Conservation (phyloP, 2,113 vertebrate genomes). For the Caranx melampygus region DNA sequence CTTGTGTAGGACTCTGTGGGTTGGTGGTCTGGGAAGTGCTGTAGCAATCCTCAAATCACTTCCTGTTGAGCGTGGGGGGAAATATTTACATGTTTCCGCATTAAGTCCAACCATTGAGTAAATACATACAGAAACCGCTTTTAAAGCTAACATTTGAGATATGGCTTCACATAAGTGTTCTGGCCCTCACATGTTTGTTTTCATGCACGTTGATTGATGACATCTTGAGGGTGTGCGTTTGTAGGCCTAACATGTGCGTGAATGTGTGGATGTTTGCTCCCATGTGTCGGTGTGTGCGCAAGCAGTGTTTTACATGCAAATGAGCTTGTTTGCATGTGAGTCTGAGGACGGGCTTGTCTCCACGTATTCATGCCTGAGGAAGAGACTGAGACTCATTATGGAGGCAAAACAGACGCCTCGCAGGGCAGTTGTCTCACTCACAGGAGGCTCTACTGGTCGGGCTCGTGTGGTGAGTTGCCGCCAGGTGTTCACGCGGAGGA, state of each 20-base stretch:
- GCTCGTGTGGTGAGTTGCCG: slow-evolving; percentile 22
- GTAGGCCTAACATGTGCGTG: neutral
- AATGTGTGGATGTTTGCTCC: neutral
- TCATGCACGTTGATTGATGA: slow-evolving; percentile 16
- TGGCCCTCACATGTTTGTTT: slow-evolving; percentile 44
- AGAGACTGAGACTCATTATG: neutral
- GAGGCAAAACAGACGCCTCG: neutral
- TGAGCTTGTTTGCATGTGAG: neutral
- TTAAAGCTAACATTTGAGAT: slow-evolving; percentile 32
- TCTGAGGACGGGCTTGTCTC: neutral
- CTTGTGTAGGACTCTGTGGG: neutral
- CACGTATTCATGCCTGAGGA: slow-evolving; percentile 21
- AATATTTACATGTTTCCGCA: slow-evolving; percentile 55
- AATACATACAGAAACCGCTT: slow-evolving; percentile 47
- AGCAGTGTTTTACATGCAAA: neutral
- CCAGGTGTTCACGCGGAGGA: slow-evolving; percentile 53
- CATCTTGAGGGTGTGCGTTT: neutral
- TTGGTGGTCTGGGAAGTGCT: slow-evolving; percentile 50
- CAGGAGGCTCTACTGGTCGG: neutral
- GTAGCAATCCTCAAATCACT: slow-evolving; percentile 12
- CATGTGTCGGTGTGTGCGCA: neutral
- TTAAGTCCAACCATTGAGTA: slow-evolving; percentile 34
- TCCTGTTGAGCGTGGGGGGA: slow-evolving; percentile 7
- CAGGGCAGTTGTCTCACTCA: neutral
- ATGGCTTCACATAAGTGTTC: slow-evolving; percentile 18